These are phyloP conservation scores for Stratiomys singularior DNA, from an alignment of 2,888 invertebrate genomes.

Conservation along the genomic window DNA sequence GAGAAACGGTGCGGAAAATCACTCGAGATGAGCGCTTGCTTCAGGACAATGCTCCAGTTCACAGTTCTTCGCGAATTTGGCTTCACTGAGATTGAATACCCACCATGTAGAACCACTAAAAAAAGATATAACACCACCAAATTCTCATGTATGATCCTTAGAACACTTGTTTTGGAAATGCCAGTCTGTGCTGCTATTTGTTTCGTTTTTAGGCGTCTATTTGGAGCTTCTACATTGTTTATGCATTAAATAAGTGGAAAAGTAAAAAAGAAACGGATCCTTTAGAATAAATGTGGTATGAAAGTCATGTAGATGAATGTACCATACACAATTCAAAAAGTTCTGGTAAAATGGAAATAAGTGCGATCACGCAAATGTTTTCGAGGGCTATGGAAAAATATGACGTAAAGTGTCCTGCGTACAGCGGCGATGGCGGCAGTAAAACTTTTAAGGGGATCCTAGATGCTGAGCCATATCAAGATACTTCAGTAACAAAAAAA, in stretches of 20 bases:
- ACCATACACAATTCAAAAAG: conserved; percentile 51
- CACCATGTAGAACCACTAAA: too few relatives aligned
- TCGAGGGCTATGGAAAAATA: conserved; percentile 29
- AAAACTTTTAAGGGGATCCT: conserved; percentile 50
- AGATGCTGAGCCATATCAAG: conserved; percentile 50
- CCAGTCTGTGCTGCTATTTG: background rate
- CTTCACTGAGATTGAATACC: too few relatives aligned
- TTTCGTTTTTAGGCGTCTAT: background rate
- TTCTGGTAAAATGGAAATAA: conserved; percentile 52
- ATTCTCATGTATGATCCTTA: too few relatives aligned
- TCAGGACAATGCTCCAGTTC: too few relatives aligned
- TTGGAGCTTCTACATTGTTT: background rate
- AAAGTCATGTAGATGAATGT: conserved; percentile 38
- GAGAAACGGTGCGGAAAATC: too few relatives aligned
- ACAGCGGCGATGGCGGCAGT: conserved; percentile 51
- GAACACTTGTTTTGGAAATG: too few relatives aligned
- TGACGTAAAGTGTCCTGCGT: conserved; percentile 47
- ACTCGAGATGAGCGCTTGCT: too few relatives aligned
- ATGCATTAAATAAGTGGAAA: conserved; percentile 40
- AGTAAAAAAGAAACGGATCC: conserved; percentile 21
- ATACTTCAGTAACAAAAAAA: too few relatives aligned
- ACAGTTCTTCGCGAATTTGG: too few relatives aligned
- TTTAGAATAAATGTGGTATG: background rate
- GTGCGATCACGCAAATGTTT: conserved; percentile 49
- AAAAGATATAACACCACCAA: too few relatives aligned